A percentile compares a stretch with the other conserved stretches of the same genome.
phyloP scores from a whole-genome alignment of 2,113 vertebrate species.

The Saccopteryx bilineata region DNA sequence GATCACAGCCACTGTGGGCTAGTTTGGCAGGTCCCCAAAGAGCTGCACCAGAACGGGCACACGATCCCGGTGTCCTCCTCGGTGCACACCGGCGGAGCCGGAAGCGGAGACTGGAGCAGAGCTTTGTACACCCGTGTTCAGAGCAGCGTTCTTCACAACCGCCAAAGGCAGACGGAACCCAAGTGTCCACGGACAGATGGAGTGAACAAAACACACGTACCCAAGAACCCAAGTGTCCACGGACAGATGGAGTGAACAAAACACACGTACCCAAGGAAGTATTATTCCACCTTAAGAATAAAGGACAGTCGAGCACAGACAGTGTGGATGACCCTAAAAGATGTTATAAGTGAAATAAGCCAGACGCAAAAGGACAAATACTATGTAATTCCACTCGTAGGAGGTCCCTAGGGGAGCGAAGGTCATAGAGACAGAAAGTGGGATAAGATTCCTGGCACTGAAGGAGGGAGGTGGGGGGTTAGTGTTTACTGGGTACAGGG shows the following conservation, averaged over 20 bases:
- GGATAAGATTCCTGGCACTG: background rate
- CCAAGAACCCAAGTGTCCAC: background rate
- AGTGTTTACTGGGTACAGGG: background rate
- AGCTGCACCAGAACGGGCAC: background rate
- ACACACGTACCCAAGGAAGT: background rate
- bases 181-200: no score
- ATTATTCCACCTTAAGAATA: background rate
- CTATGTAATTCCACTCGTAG: background rate
- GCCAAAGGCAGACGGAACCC: background rate
- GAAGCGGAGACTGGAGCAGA: background rate
- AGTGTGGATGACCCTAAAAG: background rate
- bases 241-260: background rate
- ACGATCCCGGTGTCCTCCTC: background rate
- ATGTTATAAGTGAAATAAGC: background rate
- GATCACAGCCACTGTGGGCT: no score
- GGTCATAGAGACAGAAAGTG: background rate
- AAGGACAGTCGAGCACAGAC: background rate
- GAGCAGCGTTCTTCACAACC: background rate
- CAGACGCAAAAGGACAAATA: background rate
- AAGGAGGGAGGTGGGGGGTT: background rate
- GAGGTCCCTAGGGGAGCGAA: background rate
- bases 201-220: background rate
- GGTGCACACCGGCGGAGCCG: no score
- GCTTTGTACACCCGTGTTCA: no score
- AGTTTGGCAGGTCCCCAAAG: background rate